Evolutionary conservation across 2,797 vertebrate genomes (phyloP).

Genomic region (Epinephelus coioides): DNA sequence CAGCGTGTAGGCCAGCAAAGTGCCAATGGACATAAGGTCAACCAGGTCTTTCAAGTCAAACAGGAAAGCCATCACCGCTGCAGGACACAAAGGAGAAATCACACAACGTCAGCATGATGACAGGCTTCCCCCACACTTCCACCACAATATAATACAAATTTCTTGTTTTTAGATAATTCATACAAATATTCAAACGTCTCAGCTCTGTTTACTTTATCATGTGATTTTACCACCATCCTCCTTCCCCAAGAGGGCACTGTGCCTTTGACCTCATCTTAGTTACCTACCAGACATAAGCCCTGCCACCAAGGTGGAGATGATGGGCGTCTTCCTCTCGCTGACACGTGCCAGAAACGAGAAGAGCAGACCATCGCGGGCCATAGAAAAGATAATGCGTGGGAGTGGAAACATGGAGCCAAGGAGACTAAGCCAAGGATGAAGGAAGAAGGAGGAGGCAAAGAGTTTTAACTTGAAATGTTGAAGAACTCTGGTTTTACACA

Average conservation of each 20-base stretch:
- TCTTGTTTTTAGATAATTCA: not conserved
- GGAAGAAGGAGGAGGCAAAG: conserved; percentile 58
- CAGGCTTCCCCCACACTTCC: not conserved
- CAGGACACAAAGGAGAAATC: conserved; percentile 28
- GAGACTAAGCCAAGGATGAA: conserved; percentile 74
- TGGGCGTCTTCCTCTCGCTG: conserved; percentile 81
- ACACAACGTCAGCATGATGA: conserved; percentile 1
- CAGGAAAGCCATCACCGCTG: conserved; percentile 97
- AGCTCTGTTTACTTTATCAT: conserved; percentile 13
- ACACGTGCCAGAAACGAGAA: conserved; percentile 82
- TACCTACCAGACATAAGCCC: conserved; percentile 82
- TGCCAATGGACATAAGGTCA: conserved; percentile 98
- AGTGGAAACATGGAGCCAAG: conserved; percentile 87
- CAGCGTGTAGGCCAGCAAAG: conserved; percentile 95
- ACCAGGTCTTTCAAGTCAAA: conserved; percentile 97
- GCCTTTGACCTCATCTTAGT: conserved; percentile 43
- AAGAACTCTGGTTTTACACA: conserved; percentile 51
- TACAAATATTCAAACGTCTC: not conserved
- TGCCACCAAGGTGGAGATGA: conserved; percentile 78
- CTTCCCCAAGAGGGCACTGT: conserved; percentile 59
- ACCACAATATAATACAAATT: conserved; percentile 6
- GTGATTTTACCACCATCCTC: conserved; percentile 46
- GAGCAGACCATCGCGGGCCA: conserved; percentile 83
- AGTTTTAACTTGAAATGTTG: conserved; percentile 46
- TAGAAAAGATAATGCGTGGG: conserved; percentile 84